phyloP scores from a whole-genome alignment of 2,797 vertebrate genomes.

The Smutsia gigantea region DNA sequence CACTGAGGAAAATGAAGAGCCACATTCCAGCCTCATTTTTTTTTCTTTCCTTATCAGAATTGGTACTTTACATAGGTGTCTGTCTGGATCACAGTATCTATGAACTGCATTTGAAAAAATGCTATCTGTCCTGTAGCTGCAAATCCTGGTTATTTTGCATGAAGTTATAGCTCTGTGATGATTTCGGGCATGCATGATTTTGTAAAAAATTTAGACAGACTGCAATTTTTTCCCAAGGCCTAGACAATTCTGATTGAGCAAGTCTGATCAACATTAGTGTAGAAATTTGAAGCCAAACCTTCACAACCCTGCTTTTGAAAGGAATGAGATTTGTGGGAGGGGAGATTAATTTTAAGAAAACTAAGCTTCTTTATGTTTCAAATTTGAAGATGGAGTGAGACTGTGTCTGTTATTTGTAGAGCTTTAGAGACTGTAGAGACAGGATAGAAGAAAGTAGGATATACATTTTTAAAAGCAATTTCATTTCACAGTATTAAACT shows the following conservation, averaged over 20 bases:
- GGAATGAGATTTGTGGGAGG: not conserved
- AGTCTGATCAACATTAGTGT: constrained; percentile 22
- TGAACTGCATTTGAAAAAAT: constrained; percentile 3
- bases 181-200: constrained; percentile 8
- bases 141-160: constrained; percentile 46
- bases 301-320: not conserved
- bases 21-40: not conserved
- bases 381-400: not conserved
- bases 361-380: constrained; percentile 35
- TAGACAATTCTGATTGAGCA: not conserved
- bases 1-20: not conserved
- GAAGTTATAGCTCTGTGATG: constrained; percentile 49
- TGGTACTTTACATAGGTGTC: not conserved
- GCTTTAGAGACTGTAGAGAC: not conserved
- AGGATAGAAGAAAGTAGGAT: not conserved
- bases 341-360: constrained; percentile 36
- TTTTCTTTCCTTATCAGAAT: not conserved
- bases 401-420: constrained; percentile 20
- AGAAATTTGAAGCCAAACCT: constrained; percentile 8
- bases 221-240: not conserved
- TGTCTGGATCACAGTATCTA: not conserved
- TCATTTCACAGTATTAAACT: constrained; percentile 24
- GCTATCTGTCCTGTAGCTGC: not conserved
- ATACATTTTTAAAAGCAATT: not conserved
- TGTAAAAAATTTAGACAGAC: constrained; percentile 37